Evolutionary conservation across 2,888 invertebrate genomes (phyloP), one percentile per base, ranked within the genome.

Genomic region (Beris morrisii): DNA sequence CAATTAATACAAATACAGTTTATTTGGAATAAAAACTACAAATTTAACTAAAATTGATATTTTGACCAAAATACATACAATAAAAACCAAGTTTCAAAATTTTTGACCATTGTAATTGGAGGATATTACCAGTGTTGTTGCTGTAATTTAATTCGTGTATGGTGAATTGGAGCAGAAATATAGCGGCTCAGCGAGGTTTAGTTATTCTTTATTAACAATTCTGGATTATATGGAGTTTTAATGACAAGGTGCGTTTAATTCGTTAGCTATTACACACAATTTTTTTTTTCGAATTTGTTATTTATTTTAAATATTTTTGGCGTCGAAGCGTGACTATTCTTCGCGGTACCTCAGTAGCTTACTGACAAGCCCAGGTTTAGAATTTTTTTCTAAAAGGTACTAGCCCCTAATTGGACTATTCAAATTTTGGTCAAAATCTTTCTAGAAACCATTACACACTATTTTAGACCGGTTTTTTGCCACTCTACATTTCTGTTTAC

Each of bases 191-290:
- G 13, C 5, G 15, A 11, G 12, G 46, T 46, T 15, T 46, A 46
- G 6, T 15, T 9, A 44, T 38, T 38, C 38, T 38, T 38, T 9
- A 38, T 9, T 38, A 9, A 38, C 38, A 54, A 13, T 28, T 54
- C 32, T 64, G 53, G 64, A 64, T 54, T 69, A 69, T 69, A 64
- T 66, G 64, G 64, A 64, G 54, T 58, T 57, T 64, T 69, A 55
- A 69, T 69, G 69, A 66, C 64, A 56, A 69, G 69, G 69, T 69
- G 48, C 46, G 69, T 69, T 43, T 15, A 3, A 7, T 54, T n/a
- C 43, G 15, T 9, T 38, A 38, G 38, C 9, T 5, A 38, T 38
- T 22, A 22, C 22, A 22, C 22, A 22, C 22, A 22, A 2, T 2
- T 56, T n/a, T n/a, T 38, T 56, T 15, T 38, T 56, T 56, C 38